Evolutionary conservation across 2,113 vertebrate genomes (phyloP).

Genomic region (Percopsis transmontana): DNA sequence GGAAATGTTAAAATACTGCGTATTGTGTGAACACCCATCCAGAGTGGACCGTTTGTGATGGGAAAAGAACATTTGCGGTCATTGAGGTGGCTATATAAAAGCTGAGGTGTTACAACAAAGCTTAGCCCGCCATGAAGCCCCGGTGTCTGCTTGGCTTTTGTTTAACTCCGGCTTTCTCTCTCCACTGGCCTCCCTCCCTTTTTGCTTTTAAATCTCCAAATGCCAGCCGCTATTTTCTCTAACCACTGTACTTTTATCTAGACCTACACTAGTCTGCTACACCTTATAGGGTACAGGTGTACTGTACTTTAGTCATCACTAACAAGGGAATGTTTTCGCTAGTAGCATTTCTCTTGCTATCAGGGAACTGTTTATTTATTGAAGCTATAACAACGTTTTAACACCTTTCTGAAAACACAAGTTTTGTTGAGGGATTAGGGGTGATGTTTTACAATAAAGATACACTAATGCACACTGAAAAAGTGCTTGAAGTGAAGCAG

Average conservation of each 20-base stretch:
- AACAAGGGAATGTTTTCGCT: slow-evolving; percentile 1
- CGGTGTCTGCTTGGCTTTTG: slow-evolving; percentile 56
- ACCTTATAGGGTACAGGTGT: slow-evolving; percentile 13
- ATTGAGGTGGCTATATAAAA: slow-evolving; percentile 62
- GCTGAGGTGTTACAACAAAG: slow-evolving; percentile 60
- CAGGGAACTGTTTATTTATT: slow-evolving; percentile 10
- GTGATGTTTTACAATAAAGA: background rate
- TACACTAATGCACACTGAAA: too few relatives aligned
- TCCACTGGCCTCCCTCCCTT: slow-evolving; percentile 47
- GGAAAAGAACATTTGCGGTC: slow-evolving; percentile 50
- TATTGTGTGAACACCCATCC: slow-evolving; percentile 56
- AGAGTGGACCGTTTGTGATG: slow-evolving; percentile 50
- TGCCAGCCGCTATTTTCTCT: slow-evolving; percentile 24
- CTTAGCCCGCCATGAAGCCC: slow-evolving; percentile 53
- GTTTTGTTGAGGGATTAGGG: background rate
- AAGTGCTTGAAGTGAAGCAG: background rate
- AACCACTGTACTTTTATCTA: slow-evolving; percentile 36
- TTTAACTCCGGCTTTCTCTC: slow-evolving; percentile 53
- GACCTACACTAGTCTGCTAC: slow-evolving; percentile 39
- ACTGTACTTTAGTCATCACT: too few relatives aligned
- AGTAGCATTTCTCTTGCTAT: slow-evolving; percentile 16
- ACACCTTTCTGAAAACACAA: background rate
- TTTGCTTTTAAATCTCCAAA: slow-evolving; percentile 38
- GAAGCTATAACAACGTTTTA: background rate
- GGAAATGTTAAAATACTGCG: slow-evolving; percentile 60